A percentile compares a stretch with the other conserved stretches of the same genome.
Conservation (phyloP, 1,140 invertebrate species). For the Acromyrmex heyeri region DNA sequence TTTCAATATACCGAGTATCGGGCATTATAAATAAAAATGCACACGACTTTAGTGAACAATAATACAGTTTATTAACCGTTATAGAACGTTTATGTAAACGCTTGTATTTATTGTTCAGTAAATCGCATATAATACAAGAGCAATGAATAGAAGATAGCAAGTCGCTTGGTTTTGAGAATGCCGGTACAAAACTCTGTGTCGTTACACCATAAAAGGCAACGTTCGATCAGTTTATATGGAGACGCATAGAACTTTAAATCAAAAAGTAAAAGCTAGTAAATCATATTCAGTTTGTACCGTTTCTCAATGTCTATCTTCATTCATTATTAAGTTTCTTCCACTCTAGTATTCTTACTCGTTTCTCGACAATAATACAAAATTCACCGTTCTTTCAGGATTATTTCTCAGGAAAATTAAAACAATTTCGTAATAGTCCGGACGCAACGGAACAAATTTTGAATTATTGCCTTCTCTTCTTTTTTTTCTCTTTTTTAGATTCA, state of each 20-base stretch:
- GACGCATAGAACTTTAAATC: conserved; percentile 8
- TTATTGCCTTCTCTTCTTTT: conserved; percentile 67
- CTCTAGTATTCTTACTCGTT: conserved; percentile 31
- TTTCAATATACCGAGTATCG: conserved; percentile 46
- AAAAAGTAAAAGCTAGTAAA: conserved; percentile 47
- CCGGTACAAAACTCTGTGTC: conserved; percentile 43
- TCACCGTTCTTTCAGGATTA: conserved; percentile 69
- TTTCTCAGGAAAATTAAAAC: conserved; percentile 57
- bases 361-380: conserved; percentile 78
- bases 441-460: conserved; percentile 77
- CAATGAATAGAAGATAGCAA: conserved; percentile 79
- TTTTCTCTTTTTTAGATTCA: conserved; percentile 27
- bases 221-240: neutral
- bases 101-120: conserved; percentile 63
- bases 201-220: conserved; percentile 17
- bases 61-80: conserved; percentile 34
- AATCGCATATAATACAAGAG: conserved; percentile 66
- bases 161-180: conserved; percentile 59
- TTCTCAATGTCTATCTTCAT: conserved; percentile 74
- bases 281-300: conserved; percentile 73
- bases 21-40: conserved; percentile 9
- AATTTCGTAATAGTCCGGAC: conserved; percentile 66
- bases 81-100: neutral
- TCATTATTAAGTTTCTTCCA: conserved; percentile 70
- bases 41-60: conserved; percentile 67